Percentiles rank a stretch among this genome's conserved stretches.
phyloP scores from a whole-genome alignment of 2,888 invertebrate genomes.

The Apotomis betuletana region DNA sequence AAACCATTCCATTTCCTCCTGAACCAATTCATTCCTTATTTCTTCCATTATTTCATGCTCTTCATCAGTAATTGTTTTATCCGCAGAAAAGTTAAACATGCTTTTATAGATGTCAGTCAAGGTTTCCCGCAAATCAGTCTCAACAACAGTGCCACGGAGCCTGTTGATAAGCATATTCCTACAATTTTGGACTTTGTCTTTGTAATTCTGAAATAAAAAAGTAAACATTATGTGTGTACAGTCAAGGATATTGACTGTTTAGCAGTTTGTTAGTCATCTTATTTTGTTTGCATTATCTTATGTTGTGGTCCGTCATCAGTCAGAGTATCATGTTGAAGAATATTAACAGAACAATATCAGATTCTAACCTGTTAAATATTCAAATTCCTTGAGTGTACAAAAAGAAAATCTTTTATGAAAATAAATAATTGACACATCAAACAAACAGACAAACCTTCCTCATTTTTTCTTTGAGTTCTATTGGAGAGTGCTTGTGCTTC shows the following conservation, averaged over 20 bases:
- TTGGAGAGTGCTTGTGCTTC: constrained; percentile 66
- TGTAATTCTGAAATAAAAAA: constrained; percentile 66
- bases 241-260: too few species aligned
- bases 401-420: too few species aligned
- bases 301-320: too few species aligned
- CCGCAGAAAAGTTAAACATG: constrained; percentile 60
- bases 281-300: too few species aligned
- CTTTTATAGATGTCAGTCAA: constrained; percentile 69
- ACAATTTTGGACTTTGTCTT: constrained; percentile 69
- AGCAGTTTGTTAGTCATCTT: too few species aligned
- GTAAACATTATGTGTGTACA: constrained; percentile 9
- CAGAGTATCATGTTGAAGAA: too few species aligned
- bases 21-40: constrained; percentile 70
- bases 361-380: too few species aligned
- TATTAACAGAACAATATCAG: too few species aligned
- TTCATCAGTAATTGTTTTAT: constrained; percentile 57
- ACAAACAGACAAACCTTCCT: constrained; percentile 62
- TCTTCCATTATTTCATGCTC: constrained; percentile 66
- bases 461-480: constrained; percentile 75
- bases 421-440: neutral
- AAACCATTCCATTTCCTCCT: constrained; percentile 76
- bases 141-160: constrained; percentile 60
- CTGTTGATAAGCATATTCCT: constrained; percentile 68
- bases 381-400: too few species aligned
- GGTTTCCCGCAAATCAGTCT: constrained; percentile 61